Percentiles rank a stretch among this genome's conserved stretches.
phyloP scores from a whole-genome alignment of 2,888 invertebrate genomes.

The Drosophila quinaria region DNA sequence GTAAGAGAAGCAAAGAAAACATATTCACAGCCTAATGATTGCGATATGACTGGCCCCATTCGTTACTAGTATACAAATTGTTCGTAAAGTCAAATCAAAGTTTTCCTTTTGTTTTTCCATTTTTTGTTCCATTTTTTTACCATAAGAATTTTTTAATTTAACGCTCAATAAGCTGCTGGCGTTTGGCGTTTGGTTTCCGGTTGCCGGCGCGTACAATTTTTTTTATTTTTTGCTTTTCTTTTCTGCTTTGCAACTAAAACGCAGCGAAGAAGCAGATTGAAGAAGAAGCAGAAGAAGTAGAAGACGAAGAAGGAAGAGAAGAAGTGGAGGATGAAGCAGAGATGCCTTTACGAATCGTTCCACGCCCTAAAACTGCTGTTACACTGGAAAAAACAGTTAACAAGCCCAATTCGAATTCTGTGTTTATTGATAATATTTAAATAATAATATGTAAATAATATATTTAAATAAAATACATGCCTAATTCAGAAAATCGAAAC shows the following conservation, averaged over 20 bases:
- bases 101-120: slow-evolving; percentile 4
- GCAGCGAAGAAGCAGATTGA: slow-evolving; percentile 17
- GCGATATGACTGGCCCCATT: slow-evolving; percentile 4
- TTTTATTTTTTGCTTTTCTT: slow-evolving; percentile 11
- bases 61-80: slow-evolving; percentile 23
- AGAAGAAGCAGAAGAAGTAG: not conserved
- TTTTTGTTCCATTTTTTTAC: slow-evolving; percentile 20
- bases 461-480: too few species aligned
- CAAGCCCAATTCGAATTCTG: too few species aligned
- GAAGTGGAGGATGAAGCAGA: not conserved
- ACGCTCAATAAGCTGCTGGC: slow-evolving; percentile 79
- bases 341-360: slow-evolving; percentile 24
- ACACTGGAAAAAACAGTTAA: slow-evolving; percentile 5
- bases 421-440: too few species aligned
- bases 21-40: slow-evolving; percentile 9
- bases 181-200: slow-evolving; percentile 58
- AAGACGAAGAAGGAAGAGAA: not conserved
- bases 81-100: slow-evolving; percentile 17
- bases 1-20: not conserved
- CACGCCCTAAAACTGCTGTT: slow-evolving; percentile 29
- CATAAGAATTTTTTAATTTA: slow-evolving; percentile 81
- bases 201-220: slow-evolving; percentile 43
- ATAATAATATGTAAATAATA: too few species aligned
- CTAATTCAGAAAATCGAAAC: too few species aligned
- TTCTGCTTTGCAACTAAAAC: slow-evolving; percentile 27